phyloP scores from a whole-genome alignment of 2,888 invertebrate genomes.

The Acanthoscelides obtectus region DNA sequence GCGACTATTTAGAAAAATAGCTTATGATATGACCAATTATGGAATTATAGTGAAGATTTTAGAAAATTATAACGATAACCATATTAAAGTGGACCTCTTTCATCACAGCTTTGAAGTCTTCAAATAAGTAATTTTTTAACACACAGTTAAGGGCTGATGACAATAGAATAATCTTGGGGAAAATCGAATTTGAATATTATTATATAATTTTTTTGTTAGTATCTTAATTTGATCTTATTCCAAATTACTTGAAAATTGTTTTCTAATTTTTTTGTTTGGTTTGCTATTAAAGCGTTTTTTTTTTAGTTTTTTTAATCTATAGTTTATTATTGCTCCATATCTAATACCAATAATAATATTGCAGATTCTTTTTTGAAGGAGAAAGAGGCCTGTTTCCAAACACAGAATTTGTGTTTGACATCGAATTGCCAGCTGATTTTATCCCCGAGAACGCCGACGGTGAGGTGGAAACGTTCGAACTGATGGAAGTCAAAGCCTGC shows the following conservation, averaged over 20 bases:
- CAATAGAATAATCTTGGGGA: too few species aligned
- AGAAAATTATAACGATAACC: neutral
- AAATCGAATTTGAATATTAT: too few species aligned
- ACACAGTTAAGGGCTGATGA: too few species aligned
- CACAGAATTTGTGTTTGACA: conserved; percentile 89
- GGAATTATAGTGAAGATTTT: neutral
- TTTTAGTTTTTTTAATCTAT: too few species aligned
- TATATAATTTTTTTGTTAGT: too few species aligned
- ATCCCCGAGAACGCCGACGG: conserved; percentile 90
- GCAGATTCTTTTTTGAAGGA: conserved; percentile 85
- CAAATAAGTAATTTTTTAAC: too few species aligned
- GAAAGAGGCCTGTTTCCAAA: conserved; percentile 91
- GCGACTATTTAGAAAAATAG: too few species aligned
- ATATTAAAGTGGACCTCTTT: too few species aligned
- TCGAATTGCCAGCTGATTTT: conserved; percentile 87
- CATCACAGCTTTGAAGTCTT: too few species aligned
- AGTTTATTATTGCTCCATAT: neutral
- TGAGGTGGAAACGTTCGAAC: conserved; percentile 87
- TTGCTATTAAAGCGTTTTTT: too few species aligned
- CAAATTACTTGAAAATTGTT: neutral
- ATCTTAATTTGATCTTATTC: too few species aligned
- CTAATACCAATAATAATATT: conserved; percentile 29
- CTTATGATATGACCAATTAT: too few species aligned
- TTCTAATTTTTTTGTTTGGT: neutral
- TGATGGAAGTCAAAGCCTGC: conserved; percentile 78